A percentile compares a stretch with the other conserved stretches of the same genome.
These are phyloP conservation scores for Lytechinus pictus DNA, from an alignment of 35 echinoderm and acorn worm species.

Conservation along the genomic window DNA sequence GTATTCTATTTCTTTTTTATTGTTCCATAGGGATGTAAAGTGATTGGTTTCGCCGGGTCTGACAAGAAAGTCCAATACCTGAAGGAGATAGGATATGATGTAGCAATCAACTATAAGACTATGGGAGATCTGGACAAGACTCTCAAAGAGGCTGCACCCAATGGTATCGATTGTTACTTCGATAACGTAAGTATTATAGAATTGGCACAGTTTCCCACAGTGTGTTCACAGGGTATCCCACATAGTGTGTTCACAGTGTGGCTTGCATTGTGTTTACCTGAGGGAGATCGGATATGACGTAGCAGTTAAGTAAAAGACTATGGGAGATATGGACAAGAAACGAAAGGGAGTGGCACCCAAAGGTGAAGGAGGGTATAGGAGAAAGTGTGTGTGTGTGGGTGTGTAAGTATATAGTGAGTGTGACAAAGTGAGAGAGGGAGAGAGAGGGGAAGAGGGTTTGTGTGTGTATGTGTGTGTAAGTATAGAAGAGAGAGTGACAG, in stretches of 20 bases:
- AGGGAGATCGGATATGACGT: conserved; percentile 24
- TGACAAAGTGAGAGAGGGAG: no score
- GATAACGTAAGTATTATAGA: background rate
- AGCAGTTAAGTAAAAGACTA: conserved; percentile 44
- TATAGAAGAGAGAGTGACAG: no score
- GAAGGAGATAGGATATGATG: conserved; percentile 22
- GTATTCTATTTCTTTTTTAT: background rate
- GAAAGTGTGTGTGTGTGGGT: no score
- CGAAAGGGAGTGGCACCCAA: conserved; percentile 67
- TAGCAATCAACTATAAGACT: background rate
- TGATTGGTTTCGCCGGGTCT: conserved; percentile 54
- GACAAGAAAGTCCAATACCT: conserved; percentile 44
- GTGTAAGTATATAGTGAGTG: no score
- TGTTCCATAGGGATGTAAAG: conserved; percentile 32
- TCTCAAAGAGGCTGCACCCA: background rate
- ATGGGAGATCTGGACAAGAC: background rate
- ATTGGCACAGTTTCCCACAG: no score
- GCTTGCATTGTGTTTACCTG: no score
- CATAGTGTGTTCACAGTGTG: no score
- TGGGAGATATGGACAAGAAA: conserved; percentile 51
- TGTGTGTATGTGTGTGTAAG: no score
- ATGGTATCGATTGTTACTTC: background rate
- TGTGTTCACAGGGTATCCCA: no score
- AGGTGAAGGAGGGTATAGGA: background rate
- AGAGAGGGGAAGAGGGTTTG: no score